Evolutionary conservation across 2,113 vertebrate genomes (phyloP).

Genomic region (Malurus melanocephalus): DNA sequence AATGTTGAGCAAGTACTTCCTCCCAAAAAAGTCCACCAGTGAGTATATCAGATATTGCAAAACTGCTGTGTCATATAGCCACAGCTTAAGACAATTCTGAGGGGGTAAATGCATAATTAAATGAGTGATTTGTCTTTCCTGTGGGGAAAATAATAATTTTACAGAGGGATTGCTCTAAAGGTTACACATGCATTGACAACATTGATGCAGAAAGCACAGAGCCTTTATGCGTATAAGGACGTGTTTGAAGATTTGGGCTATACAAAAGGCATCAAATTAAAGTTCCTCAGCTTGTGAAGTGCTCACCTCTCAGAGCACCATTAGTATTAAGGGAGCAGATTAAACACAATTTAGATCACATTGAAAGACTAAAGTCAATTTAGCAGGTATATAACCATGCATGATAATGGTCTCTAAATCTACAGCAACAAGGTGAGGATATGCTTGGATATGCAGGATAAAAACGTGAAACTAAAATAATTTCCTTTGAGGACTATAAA

Average conservation of each 20-base stretch:
- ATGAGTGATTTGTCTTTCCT: conserved; percentile 20
- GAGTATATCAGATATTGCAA: background rate
- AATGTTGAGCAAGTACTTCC: background rate
- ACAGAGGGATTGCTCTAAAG: background rate
- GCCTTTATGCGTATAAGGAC: background rate
- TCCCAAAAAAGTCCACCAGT: background rate
- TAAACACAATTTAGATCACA: conserved; percentile 46
- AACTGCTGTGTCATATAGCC: background rate
- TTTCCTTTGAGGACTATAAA: conserved; percentile 52
- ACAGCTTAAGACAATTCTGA: background rate
- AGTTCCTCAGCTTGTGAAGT: conserved; percentile 19
- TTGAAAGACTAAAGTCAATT: conserved; percentile 48
- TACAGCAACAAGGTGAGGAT: conserved; percentile 42
- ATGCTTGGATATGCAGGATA: conserved; percentile 29
- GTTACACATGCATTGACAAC: conserved; percentile 37
- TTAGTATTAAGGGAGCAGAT: conserved; percentile 41
- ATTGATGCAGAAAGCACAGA: conserved; percentile 15
- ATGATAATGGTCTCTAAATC: conserved; percentile 40
- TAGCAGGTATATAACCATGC: conserved; percentile 50
- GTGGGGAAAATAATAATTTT: conserved; percentile 9
- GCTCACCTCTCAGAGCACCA: conserved; percentile 16
- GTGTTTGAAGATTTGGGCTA: conserved; percentile 2
- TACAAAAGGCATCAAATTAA: conserved; percentile 32
- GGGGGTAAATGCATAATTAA: background rate
- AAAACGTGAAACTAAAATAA: conserved; percentile 39